These are phyloP conservation scores for Desmophyllum pertusum DNA, from an alignment of 92 coral and sea anemone species.

Conservation along the genomic window DNA sequence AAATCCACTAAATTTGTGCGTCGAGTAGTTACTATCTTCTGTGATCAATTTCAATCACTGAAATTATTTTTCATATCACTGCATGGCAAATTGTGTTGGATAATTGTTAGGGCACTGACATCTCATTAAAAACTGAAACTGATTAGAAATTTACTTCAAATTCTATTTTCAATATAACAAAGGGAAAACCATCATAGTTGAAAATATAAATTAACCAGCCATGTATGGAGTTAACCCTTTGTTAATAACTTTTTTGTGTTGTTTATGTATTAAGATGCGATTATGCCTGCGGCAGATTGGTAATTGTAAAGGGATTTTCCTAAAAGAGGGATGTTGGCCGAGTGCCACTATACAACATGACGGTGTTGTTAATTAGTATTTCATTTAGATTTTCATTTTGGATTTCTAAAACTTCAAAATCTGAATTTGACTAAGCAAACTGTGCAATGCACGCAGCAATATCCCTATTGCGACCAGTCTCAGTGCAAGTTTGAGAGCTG, in stretches of 20 bases:
- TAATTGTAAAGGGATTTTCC: neutral
- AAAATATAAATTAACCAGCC: neutral
- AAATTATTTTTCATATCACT: neutral
- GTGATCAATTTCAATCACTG: too few relatives aligned
- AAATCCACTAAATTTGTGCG: neutral
- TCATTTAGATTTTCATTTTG: constrained; percentile 4
- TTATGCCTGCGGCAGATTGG: constrained; percentile 3
- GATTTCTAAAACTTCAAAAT: neutral
- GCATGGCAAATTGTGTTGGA: neutral
- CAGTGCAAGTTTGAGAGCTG: neutral
- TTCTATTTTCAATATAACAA: too few relatives aligned
- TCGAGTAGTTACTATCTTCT: neutral
- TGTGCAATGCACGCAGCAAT: neutral
- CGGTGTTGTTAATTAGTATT: neutral
- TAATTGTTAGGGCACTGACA: neutral
- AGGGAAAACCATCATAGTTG: too few relatives aligned
- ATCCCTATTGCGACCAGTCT: neutral
- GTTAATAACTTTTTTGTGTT: neutral
- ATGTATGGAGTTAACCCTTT: neutral
- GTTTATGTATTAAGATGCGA: too few relatives aligned
- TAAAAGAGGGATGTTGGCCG: constrained; percentile 2
- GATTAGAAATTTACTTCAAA: too few relatives aligned
- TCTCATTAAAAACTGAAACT: neutral
- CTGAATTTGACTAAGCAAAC: neutral
- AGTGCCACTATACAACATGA: neutral